phyloP scores from a whole-genome alignment of 2,797 vertebrate species.

The Melanotaenia trifasciata region DNA sequence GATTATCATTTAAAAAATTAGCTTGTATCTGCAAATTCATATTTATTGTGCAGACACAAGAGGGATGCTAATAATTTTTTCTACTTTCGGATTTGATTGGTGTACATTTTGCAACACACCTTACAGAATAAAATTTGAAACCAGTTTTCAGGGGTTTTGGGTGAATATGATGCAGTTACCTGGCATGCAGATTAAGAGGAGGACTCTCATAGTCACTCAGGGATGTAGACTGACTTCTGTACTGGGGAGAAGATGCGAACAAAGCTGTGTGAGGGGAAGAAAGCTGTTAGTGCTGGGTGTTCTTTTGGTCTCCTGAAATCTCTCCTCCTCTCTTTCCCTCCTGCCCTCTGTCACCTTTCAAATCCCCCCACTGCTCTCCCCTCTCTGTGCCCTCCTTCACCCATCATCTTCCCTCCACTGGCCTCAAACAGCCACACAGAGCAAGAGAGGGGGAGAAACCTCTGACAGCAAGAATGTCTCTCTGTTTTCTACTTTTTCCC shows the following conservation, averaged over 20 bases:
- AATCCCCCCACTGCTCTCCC: slow-evolving; percentile 34
- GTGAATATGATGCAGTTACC: slow-evolving; percentile 59
- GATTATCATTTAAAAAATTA: neutral
- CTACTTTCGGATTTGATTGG: neutral
- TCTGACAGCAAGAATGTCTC: slow-evolving; percentile 77
- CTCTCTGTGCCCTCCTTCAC: slow-evolving; percentile 39
- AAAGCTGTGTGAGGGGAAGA: slow-evolving; percentile 26
- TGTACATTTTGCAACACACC: slow-evolving; percentile 1
- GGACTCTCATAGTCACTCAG: slow-evolving; percentile 77
- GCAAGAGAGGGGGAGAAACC: slow-evolving; percentile 18
- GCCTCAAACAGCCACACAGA: slow-evolving; percentile 56
- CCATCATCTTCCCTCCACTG: slow-evolving; percentile 27
- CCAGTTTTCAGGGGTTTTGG: neutral
- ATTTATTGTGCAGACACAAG: neutral
- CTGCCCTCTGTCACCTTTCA: slow-evolving; percentile 53
- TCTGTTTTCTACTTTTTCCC: slow-evolving; percentile 75
- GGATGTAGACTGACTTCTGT: slow-evolving; percentile 74
- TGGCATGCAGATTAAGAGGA: slow-evolving; percentile 69
- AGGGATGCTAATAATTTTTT: neutral
- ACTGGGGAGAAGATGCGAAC: slow-evolving; percentile 49
- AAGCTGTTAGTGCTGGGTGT: slow-evolving; percentile 25
- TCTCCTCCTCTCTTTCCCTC: slow-evolving; percentile 28
- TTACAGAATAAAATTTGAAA: neutral
- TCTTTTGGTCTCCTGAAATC: slow-evolving; percentile 33
- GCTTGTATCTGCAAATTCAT: neutral